A percentile compares a stretch with the other conserved stretches of the same genome.
phyloP scores from a whole-genome alignment of 2,113 vertebrate species.

The Salvator merianae region DNA sequence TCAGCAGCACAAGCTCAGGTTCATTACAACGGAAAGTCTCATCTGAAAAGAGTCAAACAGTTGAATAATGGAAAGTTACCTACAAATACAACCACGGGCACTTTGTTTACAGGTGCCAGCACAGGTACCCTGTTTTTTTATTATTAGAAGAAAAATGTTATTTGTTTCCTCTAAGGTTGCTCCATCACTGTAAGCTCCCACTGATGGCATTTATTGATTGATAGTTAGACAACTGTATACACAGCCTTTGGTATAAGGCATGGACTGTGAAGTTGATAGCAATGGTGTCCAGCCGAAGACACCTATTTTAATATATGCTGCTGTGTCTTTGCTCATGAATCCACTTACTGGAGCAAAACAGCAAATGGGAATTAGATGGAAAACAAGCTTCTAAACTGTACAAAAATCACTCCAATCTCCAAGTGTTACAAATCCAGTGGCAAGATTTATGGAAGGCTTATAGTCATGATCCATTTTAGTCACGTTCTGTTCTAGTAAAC shows the following conservation, averaged over 20 bases:
- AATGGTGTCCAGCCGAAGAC: too few species aligned
- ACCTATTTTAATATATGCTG: too few species aligned
- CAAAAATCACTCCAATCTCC: neutral
- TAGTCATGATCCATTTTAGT: neutral
- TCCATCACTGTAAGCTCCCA: too few species aligned
- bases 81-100: slow-evolving; percentile 52
- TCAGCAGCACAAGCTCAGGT: slow-evolving; percentile 91
- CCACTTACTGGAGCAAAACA: neutral
- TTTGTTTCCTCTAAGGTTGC: neutral
- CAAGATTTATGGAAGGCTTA: neutral
- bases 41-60: slow-evolving; percentile 91
- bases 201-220: too few species aligned
- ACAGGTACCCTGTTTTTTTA: slow-evolving; percentile 72
- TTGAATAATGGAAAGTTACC: slow-evolving; percentile 82
- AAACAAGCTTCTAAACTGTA: too few species aligned
- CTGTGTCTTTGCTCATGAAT: too few species aligned
- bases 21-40: slow-evolving; percentile 94
- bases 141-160: too few species aligned
- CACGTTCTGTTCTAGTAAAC: neutral
- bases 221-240: too few species aligned
- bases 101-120: slow-evolving; percentile 67
- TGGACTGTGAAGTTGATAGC: too few species aligned
- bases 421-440: neutral
- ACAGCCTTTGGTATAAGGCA: too few species aligned
- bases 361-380: neutral